Base-by-base conservation (phyloP, 2,797 vertebrate genomes). In the Mus spretus region DNA sequence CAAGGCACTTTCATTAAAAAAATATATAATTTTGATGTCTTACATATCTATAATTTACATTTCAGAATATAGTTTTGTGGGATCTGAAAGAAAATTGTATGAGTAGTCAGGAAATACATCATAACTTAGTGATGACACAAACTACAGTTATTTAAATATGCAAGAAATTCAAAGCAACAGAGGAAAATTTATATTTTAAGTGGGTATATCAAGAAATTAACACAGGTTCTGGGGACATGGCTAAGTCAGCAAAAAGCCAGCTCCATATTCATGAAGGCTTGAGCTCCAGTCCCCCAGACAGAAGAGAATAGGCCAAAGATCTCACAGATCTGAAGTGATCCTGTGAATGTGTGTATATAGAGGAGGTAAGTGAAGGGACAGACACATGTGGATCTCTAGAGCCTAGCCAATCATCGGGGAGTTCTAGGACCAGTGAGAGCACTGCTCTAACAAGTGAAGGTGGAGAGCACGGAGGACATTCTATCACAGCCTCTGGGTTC, bases 131-230 rank as follows among this genome's bases (percentile, higher is more conserved):
- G 10, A 84, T 34, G 70, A 70, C 55, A 22, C 57, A 77, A 79
- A 15, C 90, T 9, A 2, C 1, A 40, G 74, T 17, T 82, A n/a
- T 67, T 95, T 90, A 70, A 86, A 87, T 59, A 67, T 50, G 6
- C 67, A 53, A 28, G 70, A 81, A 26, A 53, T 31, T 17, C 13
- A 1, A 90, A 81, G 5, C 26, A 31, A 22, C 8, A 77, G 50
- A 44, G 50, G n/a, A 67, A 85, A 77, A 67, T 81, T 47, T 79
- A 57, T 47, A 92, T 31, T 90, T 96, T 95, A 67, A 93, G 83
- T 79, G 20, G 59, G 2, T 70, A 20, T 67, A 78, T 34, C 26
- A 61, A 31, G 19, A 92, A 91, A 82, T n/a, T 40, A 59, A 26
- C 24, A 31, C 14, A 55, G n/a, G 10, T 74, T 74, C 83, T 37